A percentile compares a stretch with the other conserved stretches of the same genome.
phyloP scores from a whole-genome alignment of 2,888 invertebrate species.

The Syrphus vitripennis region DNA sequence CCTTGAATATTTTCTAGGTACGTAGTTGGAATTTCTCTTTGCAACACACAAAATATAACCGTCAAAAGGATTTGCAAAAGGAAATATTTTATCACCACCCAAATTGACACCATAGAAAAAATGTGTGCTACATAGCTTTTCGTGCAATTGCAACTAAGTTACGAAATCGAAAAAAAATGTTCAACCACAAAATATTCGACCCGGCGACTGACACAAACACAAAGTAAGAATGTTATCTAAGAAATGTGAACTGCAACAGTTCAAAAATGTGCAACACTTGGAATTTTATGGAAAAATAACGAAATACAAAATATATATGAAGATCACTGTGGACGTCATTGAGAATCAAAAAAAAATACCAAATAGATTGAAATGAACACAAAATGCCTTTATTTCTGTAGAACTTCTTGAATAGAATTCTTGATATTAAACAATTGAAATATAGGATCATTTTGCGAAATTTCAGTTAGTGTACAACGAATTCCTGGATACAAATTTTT shows the following conservation, averaged over 20 bases:
- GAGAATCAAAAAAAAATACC: neutral
- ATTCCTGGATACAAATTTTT: no score
- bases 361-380: no score
- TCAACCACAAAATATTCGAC: neutral
- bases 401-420: no score
- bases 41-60: neutral
- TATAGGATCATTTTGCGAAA: no score
- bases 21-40: neutral
- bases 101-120: neutral
- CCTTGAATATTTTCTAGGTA: neutral
- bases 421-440: no score
- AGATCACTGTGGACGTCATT: neutral
- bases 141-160: no score
- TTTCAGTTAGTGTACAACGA: no score
- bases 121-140: neutral
- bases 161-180: neutral
- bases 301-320: neutral
- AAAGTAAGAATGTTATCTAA: neutral
- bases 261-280: neutral
- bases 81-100: neutral
- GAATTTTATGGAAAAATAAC: neutral
- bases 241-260: neutral
- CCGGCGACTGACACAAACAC: neutral
- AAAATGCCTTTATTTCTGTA: no score
- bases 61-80: neutral